Evolutionary conservation across 2,113 vertebrate genomes (phyloP), one percentile per base, ranked within the genome.

Genomic region (Brachirus orientalis): DNA sequence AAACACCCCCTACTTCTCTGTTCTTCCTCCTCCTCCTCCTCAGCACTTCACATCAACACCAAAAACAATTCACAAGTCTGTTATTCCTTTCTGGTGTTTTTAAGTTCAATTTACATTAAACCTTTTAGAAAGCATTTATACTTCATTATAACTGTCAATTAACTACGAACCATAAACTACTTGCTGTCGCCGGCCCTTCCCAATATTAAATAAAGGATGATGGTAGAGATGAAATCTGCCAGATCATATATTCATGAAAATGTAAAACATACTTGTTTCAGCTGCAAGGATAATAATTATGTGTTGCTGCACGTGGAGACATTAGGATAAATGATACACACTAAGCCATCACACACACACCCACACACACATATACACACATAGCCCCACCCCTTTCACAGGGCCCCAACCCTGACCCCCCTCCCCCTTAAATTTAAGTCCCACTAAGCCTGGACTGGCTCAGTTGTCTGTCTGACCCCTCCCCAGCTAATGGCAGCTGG

Each of bases 391-490:
- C 63, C 67, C 48, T 43, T 56, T 22, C 40, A 1, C 6, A 33
- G 36, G 60, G 56, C 75, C 72, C 79, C 51, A 63, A 50, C 28
- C 14, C 57, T 67, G 61, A 78, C 58, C 3, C 69, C 75, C 56
- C 68, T 61, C 69, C 75, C 56, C 68, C 58, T 60, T 1, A 55
- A 68, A 77, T 77, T 64, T 92, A 90, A 88, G 73, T 83, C 75
- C 58, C 10, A 57, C 76, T 89, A 87, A 89, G 85, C 84, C 85
- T 70, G 82, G 82, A 61, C 83, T 81, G 71, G 81, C 72, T 84
- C 44, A 19, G 57, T 69, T 84, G 83, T 88, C 88, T 90, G 88
- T 87, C 90, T 91, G 82, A 74, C 82, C 51, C 59, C 14, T 62
- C 59, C 17, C 44, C 48, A 12, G 37, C 72, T 82, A 88, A 88